Conservation (phyloP, 2,113 vertebrate genomes). For the Melanerpes formicivorus region DNA sequence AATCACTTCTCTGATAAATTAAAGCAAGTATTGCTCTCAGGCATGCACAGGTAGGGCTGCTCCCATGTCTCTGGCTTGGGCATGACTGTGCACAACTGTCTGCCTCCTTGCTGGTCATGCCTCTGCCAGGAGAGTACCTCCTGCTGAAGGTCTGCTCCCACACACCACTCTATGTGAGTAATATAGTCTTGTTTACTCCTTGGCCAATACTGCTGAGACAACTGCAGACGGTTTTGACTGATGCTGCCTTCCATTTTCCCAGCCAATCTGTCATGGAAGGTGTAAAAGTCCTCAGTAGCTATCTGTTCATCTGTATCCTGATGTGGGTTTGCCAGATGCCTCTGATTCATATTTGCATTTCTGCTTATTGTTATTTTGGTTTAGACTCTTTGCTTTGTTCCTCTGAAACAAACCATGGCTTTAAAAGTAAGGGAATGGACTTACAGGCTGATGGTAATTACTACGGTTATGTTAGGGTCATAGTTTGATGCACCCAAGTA, state of each 20-base stretch:
- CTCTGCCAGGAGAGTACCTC: background rate
- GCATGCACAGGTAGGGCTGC: background rate
- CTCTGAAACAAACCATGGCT: background rate
- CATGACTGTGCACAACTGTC: background rate
- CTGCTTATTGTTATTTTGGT: background rate
- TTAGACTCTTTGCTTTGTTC: background rate
- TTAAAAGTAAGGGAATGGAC: background rate
- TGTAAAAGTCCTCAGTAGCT: background rate
- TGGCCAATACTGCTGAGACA: background rate
- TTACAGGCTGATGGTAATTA: background rate
- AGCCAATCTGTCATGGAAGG: background rate
- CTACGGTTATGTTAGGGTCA: rapidly evolving
- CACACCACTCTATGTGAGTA: background rate
- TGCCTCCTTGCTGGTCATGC: background rate
- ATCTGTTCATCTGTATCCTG: background rate
- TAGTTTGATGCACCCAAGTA: background rate
- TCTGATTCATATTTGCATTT: background rate
- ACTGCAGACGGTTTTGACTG: background rate
- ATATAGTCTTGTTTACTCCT: background rate
- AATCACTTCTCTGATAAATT: background rate
- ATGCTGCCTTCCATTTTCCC: background rate
- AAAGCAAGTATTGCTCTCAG: background rate
- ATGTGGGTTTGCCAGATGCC: background rate
- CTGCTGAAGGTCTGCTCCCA: background rate
- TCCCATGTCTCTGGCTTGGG: rapidly evolving